Evolutionary conservation across 2,888 invertebrate genomes (phyloP).

Genomic region (Lysandra bellargus): DNA sequence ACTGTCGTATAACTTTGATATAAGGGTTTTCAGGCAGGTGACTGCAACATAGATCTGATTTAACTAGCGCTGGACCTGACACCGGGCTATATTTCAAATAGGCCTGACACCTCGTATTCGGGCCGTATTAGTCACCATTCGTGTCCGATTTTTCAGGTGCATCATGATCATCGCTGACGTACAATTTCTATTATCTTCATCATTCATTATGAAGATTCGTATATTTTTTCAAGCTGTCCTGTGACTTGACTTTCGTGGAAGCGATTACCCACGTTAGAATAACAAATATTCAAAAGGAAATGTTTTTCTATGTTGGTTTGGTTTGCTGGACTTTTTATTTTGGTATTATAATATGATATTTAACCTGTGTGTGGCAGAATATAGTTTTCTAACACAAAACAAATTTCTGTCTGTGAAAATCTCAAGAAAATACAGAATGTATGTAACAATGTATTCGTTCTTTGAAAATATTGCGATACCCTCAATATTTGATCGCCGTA

Average conservation of each 20-base stretch:
- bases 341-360: no score
- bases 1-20: slow-evolving; percentile 71
- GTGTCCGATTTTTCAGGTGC: not conserved
- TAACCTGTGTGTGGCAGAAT: not conserved
- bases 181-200: not conserved
- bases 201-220: no score
- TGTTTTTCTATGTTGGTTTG: no score
- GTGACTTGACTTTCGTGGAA: no score
- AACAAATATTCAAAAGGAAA: no score
- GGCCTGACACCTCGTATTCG: slow-evolving; percentile 32
- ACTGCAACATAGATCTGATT: slow-evolving; percentile 44
- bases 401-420: not conserved
- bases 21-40: slow-evolving; percentile 50
- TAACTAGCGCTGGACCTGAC: slow-evolving; percentile 40
- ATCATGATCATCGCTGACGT: not conserved
- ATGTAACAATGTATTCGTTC: not conserved
- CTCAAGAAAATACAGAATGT: not conserved
- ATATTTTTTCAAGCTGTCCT: no score
- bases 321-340: no score
- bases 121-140: slow-evolving; percentile 17
- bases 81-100: slow-evolving; percentile 38
- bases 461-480: slow-evolving; percentile 10
- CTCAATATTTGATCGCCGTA: slow-evolving; percentile 5
- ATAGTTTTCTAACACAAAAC: not conserved
- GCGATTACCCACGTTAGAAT: no score